These are phyloP conservation scores for Poecilus cupreus DNA, from an alignment of 2,888 invertebrate genomes.

Conservation along the genomic window DNA sequence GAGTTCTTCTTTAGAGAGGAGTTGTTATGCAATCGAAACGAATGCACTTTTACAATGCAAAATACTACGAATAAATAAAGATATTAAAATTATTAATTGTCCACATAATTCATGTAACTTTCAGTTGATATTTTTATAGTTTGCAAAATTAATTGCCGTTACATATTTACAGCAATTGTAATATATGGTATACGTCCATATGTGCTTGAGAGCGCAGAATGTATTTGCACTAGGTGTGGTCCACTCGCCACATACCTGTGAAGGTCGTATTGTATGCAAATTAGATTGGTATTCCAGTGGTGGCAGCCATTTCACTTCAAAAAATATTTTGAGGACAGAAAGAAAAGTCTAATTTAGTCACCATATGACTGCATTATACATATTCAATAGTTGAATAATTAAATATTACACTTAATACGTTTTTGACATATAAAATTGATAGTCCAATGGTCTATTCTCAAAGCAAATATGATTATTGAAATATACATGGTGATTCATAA, in stretches of 20 bases:
- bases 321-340: too few relatives aligned
- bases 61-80: not conserved
- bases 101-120: not conserved
- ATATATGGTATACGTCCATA: constrained; percentile 10
- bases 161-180: constrained; percentile 16
- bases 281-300: constrained; percentile 6
- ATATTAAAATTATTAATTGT: not conserved
- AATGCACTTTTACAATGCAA: not conserved
- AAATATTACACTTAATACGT: too few relatives aligned
- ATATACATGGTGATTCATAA: too few relatives aligned
- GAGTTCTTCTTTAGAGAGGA: not conserved
- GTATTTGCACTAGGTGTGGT: constrained; percentile 8
- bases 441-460: too few relatives aligned
- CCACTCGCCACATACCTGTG: constrained; percentile 63
- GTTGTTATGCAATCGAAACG: not conserved
- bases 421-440: too few relatives aligned
- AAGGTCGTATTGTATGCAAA: constrained; percentile 68
- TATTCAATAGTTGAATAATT: too few relatives aligned
- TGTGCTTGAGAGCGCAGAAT: not conserved
- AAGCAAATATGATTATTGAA: too few relatives aligned
- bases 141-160: constrained; percentile 7
- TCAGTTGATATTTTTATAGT: not conserved
- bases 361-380: too few relatives aligned
- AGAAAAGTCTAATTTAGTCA: too few relatives aligned
- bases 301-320: too few relatives aligned